phyloP scores from a whole-genome alignment of 2,888 invertebrate genomes.

The Lepidochrysops patricia region DNA sequence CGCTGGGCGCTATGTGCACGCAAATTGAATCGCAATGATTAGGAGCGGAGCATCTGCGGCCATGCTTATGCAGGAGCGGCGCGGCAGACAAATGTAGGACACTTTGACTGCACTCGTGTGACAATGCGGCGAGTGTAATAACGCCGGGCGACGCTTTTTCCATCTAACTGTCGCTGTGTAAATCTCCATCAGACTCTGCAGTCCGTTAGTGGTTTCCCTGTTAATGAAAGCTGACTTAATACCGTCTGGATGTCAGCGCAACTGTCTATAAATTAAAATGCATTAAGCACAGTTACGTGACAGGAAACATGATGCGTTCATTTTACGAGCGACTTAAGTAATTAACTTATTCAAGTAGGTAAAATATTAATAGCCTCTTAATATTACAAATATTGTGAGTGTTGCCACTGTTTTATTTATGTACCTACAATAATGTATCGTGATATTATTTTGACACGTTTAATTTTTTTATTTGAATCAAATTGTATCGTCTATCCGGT shows the following conservation, averaged over 20 bases:
- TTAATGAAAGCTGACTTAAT: neutral
- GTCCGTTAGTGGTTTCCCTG: slow-evolving; percentile 17
- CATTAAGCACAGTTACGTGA: neutral
- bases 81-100: slow-evolving; percentile 10
- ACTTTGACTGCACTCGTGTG: neutral
- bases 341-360: neutral
- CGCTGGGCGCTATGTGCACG: slow-evolving; percentile 33
- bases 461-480: too few relatives aligned
- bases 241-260: neutral
- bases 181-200: slow-evolving; percentile 21
- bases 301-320: neutral
- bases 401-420: neutral
- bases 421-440: neutral
- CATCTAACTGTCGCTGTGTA: slow-evolving; percentile 18
- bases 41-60: slow-evolving; percentile 30
- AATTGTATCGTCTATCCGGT: too few relatives aligned
- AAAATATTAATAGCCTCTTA: slow-evolving; percentile 5
- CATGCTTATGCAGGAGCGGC: slow-evolving; percentile 11
- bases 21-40: slow-evolving; percentile 65
- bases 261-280: slow-evolving; percentile 8
- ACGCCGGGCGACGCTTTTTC: slow-evolving; percentile 15
- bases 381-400: neutral
- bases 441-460: neutral
- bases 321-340: neutral
- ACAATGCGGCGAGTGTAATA: slow-evolving; percentile 11